phyloP scores from a whole-genome alignment of 2,888 invertebrate genomes.

The Tetragonisca angustula region DNA sequence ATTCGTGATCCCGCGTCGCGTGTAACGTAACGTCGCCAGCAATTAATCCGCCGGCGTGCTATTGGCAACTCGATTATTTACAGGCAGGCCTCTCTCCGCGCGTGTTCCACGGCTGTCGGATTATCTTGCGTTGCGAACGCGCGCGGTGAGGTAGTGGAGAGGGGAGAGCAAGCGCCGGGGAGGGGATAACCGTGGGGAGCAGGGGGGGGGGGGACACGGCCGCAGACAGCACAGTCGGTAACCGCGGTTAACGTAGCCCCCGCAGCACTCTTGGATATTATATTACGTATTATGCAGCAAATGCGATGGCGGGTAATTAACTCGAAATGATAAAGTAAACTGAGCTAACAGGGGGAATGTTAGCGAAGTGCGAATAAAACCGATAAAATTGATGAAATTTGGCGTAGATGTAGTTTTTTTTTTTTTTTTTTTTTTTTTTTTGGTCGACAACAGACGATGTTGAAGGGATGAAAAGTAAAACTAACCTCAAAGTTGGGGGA shows the following conservation, averaged over 20 bases:
- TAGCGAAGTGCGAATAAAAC: no score
- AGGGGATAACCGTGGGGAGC: not conserved
- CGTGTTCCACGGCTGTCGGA: constrained; percentile 29
- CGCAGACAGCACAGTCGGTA: constrained; percentile 39
- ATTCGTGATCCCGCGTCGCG: constrained; percentile 32
- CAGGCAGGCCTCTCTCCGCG: constrained; percentile 36
- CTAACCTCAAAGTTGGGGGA: no score
- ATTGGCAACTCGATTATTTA: constrained; percentile 58
- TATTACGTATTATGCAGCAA: constrained; percentile 37
- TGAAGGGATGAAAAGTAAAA: no score
- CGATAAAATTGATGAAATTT: no score
- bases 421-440: no score
- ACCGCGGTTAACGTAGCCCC: constrained; percentile 36
- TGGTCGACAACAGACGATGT: no score
- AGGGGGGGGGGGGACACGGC: constrained; percentile 12
- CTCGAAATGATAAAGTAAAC: constrained; percentile 37
- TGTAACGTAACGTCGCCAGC: constrained; percentile 17
- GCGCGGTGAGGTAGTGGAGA: not conserved
- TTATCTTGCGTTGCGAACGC: constrained; percentile 46
- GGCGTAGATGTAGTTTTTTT: no score
- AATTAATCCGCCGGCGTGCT: constrained; percentile 45
- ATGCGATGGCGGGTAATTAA: constrained; percentile 37
- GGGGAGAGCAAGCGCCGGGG: no score
- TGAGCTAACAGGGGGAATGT: not conserved
- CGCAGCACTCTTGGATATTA: constrained; percentile 24